Base-by-base conservation (phyloP, 1,140 invertebrate species). In the Helicoverpa armigera region DNA sequence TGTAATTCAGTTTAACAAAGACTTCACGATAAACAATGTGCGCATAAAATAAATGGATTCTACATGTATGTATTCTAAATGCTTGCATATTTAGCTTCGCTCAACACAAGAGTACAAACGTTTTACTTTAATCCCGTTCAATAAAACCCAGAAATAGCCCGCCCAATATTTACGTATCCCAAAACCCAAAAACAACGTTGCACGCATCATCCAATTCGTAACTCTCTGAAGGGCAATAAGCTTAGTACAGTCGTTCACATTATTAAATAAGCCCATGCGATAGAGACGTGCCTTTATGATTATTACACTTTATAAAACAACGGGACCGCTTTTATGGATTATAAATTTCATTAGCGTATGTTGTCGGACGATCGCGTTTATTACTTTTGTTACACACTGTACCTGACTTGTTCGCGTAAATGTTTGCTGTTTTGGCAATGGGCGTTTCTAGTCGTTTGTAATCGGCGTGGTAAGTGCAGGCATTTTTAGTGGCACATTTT, bases 301-400 rank as follows among this genome's bases (percentile, higher is more conserved):
- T 92, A 94, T 92, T 92, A 88, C 88, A 89, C 89, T 92, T 91
- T 91, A 91, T 90, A 93, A 91, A 93, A 91, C 90, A 92, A 88
- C 89, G 86, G 86, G 83, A 82, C 80, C 77, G 79, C 84, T 85
- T 92, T 90, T 93, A 92, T 92, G 92, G 92, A 88, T 91, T 92
- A 94, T 94, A 94, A 94, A 94, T 92, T 94, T 92, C 89, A 92
- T 94, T 94, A 92, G 91, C 90, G 88, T 88, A 89, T 92, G 91
- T 91, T 91, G 90, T 90, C 85, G 82, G 85, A 83, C 86, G 84
- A 90, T 90, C 86, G 88, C 83, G 87, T 91, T 94, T 90, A 92
- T 88, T 87, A 85, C 88, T 83, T 69, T 69, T 77, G 82, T 80
- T 77, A 89, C 86, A 84, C 80, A 85, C 83, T 77, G 85, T 18